Percentiles rank a stretch among this genome's conserved stretches.
Evolutionary conservation across 2,888 invertebrate genomes (phyloP).

Genomic region (Limnephilus auricula): DNA sequence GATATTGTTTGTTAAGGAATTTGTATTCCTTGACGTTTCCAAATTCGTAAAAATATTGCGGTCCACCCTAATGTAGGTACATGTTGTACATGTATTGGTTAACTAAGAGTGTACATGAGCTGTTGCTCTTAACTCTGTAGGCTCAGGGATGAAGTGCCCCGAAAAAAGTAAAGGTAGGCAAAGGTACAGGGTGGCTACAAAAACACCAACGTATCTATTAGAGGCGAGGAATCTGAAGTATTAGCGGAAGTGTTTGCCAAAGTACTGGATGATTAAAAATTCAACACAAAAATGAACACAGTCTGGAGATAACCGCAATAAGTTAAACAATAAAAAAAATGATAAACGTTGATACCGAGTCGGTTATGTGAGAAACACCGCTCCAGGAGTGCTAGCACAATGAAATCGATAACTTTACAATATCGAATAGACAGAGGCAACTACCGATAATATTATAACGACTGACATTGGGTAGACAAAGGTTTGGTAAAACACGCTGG

Average conservation of each 20-base stretch:
- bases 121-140: background rate
- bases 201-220: background rate
- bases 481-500: no score
- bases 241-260: background rate
- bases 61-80: background rate
- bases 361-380: no score
- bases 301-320: no score
- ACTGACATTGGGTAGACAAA: no score
- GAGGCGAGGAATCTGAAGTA: background rate
- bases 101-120: background rate
- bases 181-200: background rate
- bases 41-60: background rate
- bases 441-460: no score
- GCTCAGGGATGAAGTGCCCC: background rate
- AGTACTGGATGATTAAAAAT: background rate
- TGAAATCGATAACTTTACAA: no score
- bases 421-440: no score
- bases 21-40: no score
- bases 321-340: no score
- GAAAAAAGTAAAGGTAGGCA: background rate
- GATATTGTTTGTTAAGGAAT: no score
- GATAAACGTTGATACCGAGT: no score
- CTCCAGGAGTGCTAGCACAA: no score
- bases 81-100: background rate
- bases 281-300: background rate